A percentile compares a stretch with the other conserved stretches of the same genome.
These are phyloP conservation scores for Perdita meconis DNA, from an alignment of 2,888 invertebrate species.

Conservation along the genomic window DNA sequence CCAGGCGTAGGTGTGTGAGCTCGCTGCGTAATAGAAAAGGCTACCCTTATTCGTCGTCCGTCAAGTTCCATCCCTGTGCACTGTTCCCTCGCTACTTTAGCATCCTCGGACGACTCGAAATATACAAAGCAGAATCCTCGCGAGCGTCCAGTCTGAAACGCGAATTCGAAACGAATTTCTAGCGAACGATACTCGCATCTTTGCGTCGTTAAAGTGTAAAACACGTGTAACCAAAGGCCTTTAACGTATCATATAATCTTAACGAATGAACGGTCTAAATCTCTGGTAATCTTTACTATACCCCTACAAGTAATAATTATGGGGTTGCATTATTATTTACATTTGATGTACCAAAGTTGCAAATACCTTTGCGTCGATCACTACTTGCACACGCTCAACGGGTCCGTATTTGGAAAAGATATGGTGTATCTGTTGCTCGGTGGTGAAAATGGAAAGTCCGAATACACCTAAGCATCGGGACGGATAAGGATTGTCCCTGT, in stretches of 20 bases:
- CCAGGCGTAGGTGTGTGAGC: slow-evolving; percentile 99
- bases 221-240: slow-evolving; percentile 80
- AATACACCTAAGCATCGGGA: slow-evolving; percentile 97
- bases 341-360: no score
- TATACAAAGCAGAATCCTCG: slow-evolving; percentile 99
- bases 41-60: slow-evolving; percentile 96
- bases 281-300: slow-evolving; percentile 76
- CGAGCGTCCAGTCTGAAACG: slow-evolving; percentile 93
- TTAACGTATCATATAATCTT: slow-evolving; percentile 77
- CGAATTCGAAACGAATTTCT: slow-evolving; percentile 7
- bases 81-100: slow-evolving; percentile 96
- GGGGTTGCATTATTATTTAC: no score
- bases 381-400: slow-evolving; percentile 96
- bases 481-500: slow-evolving; percentile 94
- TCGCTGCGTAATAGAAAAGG: slow-evolving; percentile 97
- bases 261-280: slow-evolving; percentile 80
- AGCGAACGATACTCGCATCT: not conserved
- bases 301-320: slow-evolving; percentile 56
- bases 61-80: slow-evolving; percentile 98
- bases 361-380: slow-evolving; percentile 96
- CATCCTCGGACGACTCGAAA: slow-evolving; percentile 94
- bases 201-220: not conserved
- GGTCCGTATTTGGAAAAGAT: slow-evolving; percentile 97
- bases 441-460: slow-evolving; percentile 96
- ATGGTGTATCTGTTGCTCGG: slow-evolving; percentile 95